phyloP scores from a whole-genome alignment of 2,888 invertebrate genomes.

The Panorpa germanica region DNA sequence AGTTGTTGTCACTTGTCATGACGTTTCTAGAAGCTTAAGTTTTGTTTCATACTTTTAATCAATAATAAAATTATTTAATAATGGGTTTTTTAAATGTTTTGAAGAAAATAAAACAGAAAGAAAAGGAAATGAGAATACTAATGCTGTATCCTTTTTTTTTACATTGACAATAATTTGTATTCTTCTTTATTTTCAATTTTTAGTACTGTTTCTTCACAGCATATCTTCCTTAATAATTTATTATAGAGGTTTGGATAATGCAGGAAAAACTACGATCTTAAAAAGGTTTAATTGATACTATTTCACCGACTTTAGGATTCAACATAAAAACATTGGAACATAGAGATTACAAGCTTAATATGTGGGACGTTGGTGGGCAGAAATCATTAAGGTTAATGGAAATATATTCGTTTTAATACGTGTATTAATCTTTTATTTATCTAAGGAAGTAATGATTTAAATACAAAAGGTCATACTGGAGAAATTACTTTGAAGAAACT shows the following conservation, averaged over 20 bases:
- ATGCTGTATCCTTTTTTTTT: slow-evolving; percentile 70
- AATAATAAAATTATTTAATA: no score
- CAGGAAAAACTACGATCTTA: slow-evolving; percentile 96
- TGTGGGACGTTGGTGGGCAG: slow-evolving; percentile 99
- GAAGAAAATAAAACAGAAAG: slow-evolving; percentile 93
- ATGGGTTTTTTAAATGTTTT: slow-evolving; percentile 95
- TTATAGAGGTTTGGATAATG: slow-evolving; percentile 90
- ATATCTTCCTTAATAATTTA: slow-evolving; percentile 4
- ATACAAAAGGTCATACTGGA: slow-evolving; percentile 96
- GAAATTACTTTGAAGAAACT: slow-evolving; percentile 98
- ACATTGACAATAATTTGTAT: slow-evolving; percentile 2
- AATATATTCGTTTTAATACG: no score
- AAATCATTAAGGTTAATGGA: slow-evolving; percentile 84
- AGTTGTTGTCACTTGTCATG: no score
- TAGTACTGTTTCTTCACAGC: no score
- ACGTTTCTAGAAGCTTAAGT: no score
- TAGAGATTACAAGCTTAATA: slow-evolving; percentile 64
- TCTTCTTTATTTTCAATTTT: slow-evolving; percentile 6
- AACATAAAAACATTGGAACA: slow-evolving; percentile 97
- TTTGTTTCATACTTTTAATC: no score
- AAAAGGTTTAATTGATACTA: slow-evolving; percentile 92
- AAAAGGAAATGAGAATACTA: slow-evolving; percentile 93
- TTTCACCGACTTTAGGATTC: slow-evolving; percentile 95
- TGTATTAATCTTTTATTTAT: no score
- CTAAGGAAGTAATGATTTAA: no score